Evolutionary conservation across 2,888 invertebrate genomes (phyloP).

Genomic region (Brassicogethes aeneus): DNA sequence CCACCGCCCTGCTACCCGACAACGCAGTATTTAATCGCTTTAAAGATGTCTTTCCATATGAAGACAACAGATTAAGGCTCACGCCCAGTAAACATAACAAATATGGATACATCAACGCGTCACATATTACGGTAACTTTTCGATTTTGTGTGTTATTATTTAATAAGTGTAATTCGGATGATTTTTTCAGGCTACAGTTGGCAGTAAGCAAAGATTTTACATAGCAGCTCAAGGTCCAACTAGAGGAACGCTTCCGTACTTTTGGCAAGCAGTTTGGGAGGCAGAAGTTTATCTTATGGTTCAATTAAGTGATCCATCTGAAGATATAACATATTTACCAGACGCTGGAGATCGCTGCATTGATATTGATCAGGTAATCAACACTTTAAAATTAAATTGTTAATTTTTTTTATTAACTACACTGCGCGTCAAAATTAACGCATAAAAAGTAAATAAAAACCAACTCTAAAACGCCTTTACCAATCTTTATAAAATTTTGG

Average conservation of each 20-base stretch:
- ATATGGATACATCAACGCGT: constrained; percentile 87
- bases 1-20: constrained; percentile 65
- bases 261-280: constrained; percentile 92
- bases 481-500: no score
- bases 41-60: constrained; percentile 78
- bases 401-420: no score
- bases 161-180: no score
- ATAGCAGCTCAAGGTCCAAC: constrained; percentile 69
- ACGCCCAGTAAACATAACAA: constrained; percentile 76
- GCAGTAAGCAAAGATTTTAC: constrained; percentile 75
- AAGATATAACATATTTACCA: constrained; percentile 53
- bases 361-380: constrained; percentile 55
- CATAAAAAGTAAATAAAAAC: no score
- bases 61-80: constrained; percentile 77
- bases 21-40: constrained; percentile 49
- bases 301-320: constrained; percentile 55
- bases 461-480: no score
- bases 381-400: constrained; percentile 1
- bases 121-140: constrained; percentile 67
- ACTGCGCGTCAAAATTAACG: no score
- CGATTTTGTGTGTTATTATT: background rate
- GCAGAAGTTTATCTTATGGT: constrained; percentile 75
- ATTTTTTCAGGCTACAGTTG: constrained; percentile 63
- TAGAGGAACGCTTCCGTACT: constrained; percentile 47
- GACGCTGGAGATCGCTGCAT: constrained; percentile 48